Percentiles rank a stretch among this genome's conserved stretches.
phyloP scores from a whole-genome alignment of 1,140 invertebrate genomes.

The Dermatophagoides farinae region DNA sequence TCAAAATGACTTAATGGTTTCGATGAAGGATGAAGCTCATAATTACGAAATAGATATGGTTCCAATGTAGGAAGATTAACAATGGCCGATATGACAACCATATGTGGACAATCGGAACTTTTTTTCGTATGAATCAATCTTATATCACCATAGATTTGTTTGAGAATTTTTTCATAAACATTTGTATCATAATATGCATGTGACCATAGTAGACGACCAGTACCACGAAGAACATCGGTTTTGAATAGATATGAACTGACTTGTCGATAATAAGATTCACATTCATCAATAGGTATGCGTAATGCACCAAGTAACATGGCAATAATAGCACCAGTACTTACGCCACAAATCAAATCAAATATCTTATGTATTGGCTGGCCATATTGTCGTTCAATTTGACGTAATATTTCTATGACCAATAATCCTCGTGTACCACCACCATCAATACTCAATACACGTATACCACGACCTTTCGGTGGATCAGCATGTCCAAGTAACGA shows the following conservation, averaged over 20 bases:
- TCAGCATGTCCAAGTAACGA: conserved; percentile 49
- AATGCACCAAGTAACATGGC: conserved; percentile 31
- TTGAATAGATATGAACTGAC: conserved; percentile 48
- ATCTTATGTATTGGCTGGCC: conserved; percentile 35
- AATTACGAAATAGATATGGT: conserved; percentile 77
- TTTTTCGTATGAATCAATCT: conserved; percentile 42
- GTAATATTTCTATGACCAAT: conserved; percentile 54
- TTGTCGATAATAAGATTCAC: conserved; percentile 42
- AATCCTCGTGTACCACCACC: conserved; percentile 62
- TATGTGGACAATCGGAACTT: conserved; percentile 39
- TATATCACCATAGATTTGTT: conserved; percentile 38
- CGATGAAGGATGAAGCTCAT: conserved; percentile 48
- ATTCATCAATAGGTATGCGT: conserved; percentile 37
- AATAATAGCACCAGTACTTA: conserved; percentile 41
- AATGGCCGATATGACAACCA: conserved; percentile 54
- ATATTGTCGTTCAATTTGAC: conserved; percentile 47
- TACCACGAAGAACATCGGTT: conserved; percentile 45
- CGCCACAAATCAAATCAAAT: conserved; percentile 79
- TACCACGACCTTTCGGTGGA: conserved; percentile 45
- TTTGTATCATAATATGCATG: conserved; percentile 77
- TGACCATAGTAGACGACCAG: conserved; percentile 54
- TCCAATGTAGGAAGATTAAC: conserved; percentile 54
- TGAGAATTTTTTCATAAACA: conserved; percentile 59
- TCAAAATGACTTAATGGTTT: conserved; percentile 46
- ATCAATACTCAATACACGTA: conserved; percentile 65